phyloP scores from a whole-genome alignment of 2,113 vertebrate species.

The Lampris incognitus region DNA sequence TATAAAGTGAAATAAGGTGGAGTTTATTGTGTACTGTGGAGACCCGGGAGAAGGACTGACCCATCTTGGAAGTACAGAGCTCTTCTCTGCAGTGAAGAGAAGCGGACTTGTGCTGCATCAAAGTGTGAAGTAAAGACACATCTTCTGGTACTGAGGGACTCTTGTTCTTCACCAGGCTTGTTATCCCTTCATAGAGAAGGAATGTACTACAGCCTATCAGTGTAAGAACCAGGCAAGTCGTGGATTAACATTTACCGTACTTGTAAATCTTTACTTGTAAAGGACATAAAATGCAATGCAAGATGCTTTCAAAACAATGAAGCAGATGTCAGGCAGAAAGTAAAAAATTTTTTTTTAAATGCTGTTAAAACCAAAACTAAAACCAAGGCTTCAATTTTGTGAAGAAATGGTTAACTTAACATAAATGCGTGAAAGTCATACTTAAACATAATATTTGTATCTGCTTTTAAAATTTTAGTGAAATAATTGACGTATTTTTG shows the following conservation, averaged over 20 bases:
- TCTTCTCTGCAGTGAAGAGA: constrained; percentile 67
- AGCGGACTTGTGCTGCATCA: constrained; percentile 61
- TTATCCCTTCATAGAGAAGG: constrained; percentile 57
- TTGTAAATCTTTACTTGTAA: too few species aligned
- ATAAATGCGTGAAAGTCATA: too few species aligned
- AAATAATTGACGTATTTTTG: background rate
- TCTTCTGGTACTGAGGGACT: constrained; percentile 71
- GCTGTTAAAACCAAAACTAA: too few species aligned
- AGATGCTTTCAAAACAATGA: background rate
- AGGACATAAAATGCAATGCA: background rate
- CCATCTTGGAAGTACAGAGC: constrained; percentile 42
- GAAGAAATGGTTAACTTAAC: too few species aligned
- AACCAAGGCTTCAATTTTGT: too few species aligned
- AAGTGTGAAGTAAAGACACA: constrained; percentile 65
- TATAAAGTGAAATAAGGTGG: background rate
- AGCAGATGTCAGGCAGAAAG: background rate
- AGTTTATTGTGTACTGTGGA: background rate
- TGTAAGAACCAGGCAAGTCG: too few species aligned
- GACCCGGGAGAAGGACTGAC: constrained; percentile 34
- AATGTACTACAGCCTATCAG: too few species aligned
- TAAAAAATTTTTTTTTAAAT: background rate
- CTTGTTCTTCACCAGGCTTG: constrained; percentile 72
- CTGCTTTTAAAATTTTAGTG: background rate
- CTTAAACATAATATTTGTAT: too few species aligned
- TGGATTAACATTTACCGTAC: too few species aligned